Conservation (phyloP, 1,140 invertebrate genomes). For the Zaprionus davidi region DNA sequence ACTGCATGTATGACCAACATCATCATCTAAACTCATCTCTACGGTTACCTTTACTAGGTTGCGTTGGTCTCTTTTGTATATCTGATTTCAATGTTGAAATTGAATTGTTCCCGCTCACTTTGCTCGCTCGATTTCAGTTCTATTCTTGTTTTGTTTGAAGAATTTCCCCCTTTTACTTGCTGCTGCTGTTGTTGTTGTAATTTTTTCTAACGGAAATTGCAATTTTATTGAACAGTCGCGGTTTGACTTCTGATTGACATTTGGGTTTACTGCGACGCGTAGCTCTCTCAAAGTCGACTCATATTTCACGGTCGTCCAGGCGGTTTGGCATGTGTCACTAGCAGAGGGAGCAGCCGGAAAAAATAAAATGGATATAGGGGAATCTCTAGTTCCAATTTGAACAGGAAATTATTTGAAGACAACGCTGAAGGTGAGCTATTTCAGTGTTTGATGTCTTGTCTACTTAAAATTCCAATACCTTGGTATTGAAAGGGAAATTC, state of each 20-base stretch:
- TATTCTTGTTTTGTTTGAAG: constrained; percentile 19
- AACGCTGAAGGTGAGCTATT: background rate
- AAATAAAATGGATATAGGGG: background rate
- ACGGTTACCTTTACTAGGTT: constrained; percentile 45
- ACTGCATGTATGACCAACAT: background rate
- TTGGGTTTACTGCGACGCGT: constrained; percentile 42
- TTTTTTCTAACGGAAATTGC: constrained; percentile 69
- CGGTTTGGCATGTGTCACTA: constrained; percentile 59
- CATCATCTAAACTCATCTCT: constrained; percentile 15
- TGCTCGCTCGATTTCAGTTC: constrained; percentile 50
- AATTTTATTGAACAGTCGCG: constrained; percentile 64
- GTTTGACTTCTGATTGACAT: constrained; percentile 80
- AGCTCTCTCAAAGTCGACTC: constrained; percentile 58
- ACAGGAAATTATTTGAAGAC: constrained; percentile 2
- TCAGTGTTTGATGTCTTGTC: constrained; percentile 8
- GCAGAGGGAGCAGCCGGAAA: constrained; percentile 25
- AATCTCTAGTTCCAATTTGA: constrained; percentile 12
- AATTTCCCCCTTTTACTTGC: constrained; percentile 36
- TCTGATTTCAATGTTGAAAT: constrained; percentile 77
- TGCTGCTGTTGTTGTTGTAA: constrained; percentile 13
- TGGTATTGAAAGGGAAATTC: background rate
- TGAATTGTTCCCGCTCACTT: constrained; percentile 59
- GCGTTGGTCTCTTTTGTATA: constrained; percentile 31
- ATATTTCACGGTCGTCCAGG: constrained; percentile 56
- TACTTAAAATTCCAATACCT: background rate